These are phyloP conservation scores for Scortum barcoo DNA, from an alignment of 2,113 vertebrate genomes.

Conservation along the genomic window DNA sequence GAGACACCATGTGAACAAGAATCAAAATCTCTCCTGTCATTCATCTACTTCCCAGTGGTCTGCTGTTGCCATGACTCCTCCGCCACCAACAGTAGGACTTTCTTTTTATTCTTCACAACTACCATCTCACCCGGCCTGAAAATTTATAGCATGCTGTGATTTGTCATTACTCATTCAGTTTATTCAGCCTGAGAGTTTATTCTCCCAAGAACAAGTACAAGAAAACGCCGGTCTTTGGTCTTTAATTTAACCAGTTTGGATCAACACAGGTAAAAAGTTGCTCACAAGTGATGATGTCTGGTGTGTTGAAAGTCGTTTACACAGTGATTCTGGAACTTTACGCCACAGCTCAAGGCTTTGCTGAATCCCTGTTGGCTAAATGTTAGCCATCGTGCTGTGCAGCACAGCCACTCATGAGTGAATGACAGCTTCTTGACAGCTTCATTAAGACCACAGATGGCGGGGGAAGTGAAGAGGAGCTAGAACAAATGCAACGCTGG, in stretches of 20 bases:
- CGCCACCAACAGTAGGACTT: slow-evolving; percentile 46
- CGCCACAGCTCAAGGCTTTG: slow-evolving; percentile 37
- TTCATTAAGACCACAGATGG: slow-evolving; percentile 84
- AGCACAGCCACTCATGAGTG: slow-evolving; percentile 72
- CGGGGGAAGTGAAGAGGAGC: slow-evolving; percentile 62
- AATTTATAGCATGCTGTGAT: slow-evolving; percentile 57
- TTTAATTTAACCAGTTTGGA: neutral
- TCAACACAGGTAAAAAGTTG: slow-evolving; percentile 29
- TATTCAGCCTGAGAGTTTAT: slow-evolving; percentile 18
- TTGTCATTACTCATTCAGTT: slow-evolving; percentile 52
- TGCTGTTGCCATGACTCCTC: slow-evolving; percentile 70
- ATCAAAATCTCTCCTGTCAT: slow-evolving; percentile 65
- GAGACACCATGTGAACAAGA: slow-evolving; percentile 66
- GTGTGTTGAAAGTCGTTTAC: slow-evolving; percentile 31
- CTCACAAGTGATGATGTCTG: neutral
- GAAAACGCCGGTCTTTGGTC: neutral
- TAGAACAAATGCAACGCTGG: slow-evolving; percentile 74
- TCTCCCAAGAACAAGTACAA: neutral
- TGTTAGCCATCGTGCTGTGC: slow-evolving; percentile 56
- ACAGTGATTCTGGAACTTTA: slow-evolving; percentile 49
- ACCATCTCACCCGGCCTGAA: slow-evolving; percentile 34
- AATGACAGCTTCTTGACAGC: slow-evolving; percentile 80
- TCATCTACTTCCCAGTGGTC: slow-evolving; percentile 59
- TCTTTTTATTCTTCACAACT: slow-evolving; percentile 43
- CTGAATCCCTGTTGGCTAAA: slow-evolving; percentile 52